A percentile compares a stretch with the other conserved stretches of the same genome.
These are phyloP conservation scores for Acholoe squamosa DNA, from an alignment of 2,888 invertebrate genomes.

Conservation along the genomic window DNA sequence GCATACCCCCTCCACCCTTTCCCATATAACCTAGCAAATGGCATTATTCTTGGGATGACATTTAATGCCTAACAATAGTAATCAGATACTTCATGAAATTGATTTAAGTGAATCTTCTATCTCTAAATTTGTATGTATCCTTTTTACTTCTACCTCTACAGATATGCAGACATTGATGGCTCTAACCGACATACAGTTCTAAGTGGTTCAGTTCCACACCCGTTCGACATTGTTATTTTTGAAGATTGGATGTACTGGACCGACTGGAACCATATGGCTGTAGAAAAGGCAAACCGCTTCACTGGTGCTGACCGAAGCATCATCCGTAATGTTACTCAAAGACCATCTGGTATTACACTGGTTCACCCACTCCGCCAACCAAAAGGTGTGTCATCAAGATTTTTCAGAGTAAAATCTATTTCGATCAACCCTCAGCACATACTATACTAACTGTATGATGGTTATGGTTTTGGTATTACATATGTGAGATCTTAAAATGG, in stretches of 20 bases:
- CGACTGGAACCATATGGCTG: conserved; percentile 98
- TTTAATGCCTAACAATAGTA: too few species aligned
- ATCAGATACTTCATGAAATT: too few species aligned
- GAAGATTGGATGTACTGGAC: conserved; percentile 94
- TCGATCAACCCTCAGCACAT: too few species aligned
- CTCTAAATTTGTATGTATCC: too few species aligned
- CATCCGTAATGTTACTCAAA: conserved; percentile 94
- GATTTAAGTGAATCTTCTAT: too few species aligned
- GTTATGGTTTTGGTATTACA: too few species aligned
- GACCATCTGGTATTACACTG: conserved; percentile 96
- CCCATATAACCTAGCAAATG: too few species aligned
- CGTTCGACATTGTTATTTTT: conserved; percentile 85
- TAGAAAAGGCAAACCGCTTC: conserved; percentile 94
- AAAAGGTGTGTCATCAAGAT: conserved; percentile 70
- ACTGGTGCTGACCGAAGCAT: conserved; percentile 67
- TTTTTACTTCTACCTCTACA: conserved; percentile 70
- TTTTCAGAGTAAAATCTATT: too few species aligned
- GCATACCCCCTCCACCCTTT: too few species aligned
- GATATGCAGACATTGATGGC: conserved; percentile 91
- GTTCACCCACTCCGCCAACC: conserved; percentile 95
- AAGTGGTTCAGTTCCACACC: conserved; percentile 96
- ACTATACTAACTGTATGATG: too few species aligned
- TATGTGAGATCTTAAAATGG: too few species aligned
- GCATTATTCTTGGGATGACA: too few species aligned
- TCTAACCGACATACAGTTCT: conserved; percentile 89